A percentile compares a stretch with the other conserved stretches of the same genome.
These are phyloP conservation scores for Elephantulus edwardii DNA, from an alignment of 2,113 vertebrate species.

Conservation along the genomic window DNA sequence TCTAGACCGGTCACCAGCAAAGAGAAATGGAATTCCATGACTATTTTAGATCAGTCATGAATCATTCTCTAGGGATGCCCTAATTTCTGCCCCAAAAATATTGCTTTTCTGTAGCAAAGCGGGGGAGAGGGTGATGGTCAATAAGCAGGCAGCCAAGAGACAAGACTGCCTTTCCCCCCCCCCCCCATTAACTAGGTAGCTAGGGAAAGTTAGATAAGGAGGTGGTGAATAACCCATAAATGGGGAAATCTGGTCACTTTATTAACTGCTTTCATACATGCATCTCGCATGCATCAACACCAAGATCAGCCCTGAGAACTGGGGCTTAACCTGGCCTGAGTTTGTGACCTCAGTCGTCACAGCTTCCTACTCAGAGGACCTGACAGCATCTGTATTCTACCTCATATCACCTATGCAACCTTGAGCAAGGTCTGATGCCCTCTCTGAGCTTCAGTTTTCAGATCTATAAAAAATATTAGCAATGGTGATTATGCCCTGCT, in stretches of 20 bases:
- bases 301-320: background rate
- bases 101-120: background rate
- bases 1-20: background rate
- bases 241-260: background rate
- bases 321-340: background rate
- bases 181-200: background rate
- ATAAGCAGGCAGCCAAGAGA: background rate
- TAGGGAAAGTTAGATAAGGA: background rate
- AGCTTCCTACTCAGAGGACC: background rate
- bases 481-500: no score
- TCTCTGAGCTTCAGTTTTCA: background rate
- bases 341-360: background rate
- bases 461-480: background rate
- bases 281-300: background rate
- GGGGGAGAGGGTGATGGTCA: background rate
- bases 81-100: background rate
- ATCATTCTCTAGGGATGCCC: background rate
- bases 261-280: background rate
- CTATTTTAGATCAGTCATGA: background rate
- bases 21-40: background rate
- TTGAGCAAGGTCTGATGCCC: background rate
- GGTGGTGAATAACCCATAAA: background rate
- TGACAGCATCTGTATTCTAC: background rate
- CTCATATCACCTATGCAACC: background rate
- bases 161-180: background rate